These are phyloP conservation scores for Drosophila pseudoobscura DNA, from an alignment of 1,140 invertebrate genomes.

Conservation along the genomic window DNA sequence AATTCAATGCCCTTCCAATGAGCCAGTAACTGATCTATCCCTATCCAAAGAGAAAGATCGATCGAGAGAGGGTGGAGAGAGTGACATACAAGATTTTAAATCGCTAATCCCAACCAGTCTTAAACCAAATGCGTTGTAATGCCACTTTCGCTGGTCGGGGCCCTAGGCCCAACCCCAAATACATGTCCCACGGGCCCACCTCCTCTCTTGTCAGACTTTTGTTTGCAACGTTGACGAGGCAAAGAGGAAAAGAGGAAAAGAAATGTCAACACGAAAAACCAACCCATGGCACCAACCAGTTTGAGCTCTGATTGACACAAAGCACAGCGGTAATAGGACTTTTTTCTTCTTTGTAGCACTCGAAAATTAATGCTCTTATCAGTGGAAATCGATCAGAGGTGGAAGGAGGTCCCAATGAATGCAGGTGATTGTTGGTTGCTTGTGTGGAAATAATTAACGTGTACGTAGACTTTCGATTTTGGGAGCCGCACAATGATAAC, in stretches of 20 bases:
- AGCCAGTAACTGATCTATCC: constrained; percentile 41
- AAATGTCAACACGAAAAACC: constrained; percentile 63
- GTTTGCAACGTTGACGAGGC: constrained; percentile 70
- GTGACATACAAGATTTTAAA: constrained; percentile 61
- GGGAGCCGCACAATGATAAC: constrained; percentile 38
- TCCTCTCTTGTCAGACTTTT: constrained; percentile 45
- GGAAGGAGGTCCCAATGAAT: constrained; percentile 43
- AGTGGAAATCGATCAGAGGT: constrained; percentile 66
- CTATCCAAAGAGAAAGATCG: constrained; percentile 12
- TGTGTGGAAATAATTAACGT: constrained; percentile 79
- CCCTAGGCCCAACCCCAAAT: not conserved
- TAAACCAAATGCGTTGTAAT: constrained; percentile 70
- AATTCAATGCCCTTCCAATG: too few relatives aligned
- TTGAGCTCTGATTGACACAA: constrained; percentile 66
- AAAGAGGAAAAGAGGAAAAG: constrained; percentile 38
- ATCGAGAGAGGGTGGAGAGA: constrained; percentile 19
- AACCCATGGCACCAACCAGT: constrained; percentile 34
- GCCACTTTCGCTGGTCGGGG: constrained; percentile 65
- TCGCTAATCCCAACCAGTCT: constrained; percentile 34
- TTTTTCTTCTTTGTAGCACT: constrained; percentile 62
- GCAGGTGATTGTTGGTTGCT: constrained; percentile 68
- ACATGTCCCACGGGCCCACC: constrained; percentile 2
- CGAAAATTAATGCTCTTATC: constrained; percentile 74
- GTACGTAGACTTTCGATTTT: constrained; percentile 79
- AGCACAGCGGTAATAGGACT: constrained; percentile 37